Base-by-base conservation (phyloP, 2,888 invertebrate species). In the Heliconius ethilla region DNA sequence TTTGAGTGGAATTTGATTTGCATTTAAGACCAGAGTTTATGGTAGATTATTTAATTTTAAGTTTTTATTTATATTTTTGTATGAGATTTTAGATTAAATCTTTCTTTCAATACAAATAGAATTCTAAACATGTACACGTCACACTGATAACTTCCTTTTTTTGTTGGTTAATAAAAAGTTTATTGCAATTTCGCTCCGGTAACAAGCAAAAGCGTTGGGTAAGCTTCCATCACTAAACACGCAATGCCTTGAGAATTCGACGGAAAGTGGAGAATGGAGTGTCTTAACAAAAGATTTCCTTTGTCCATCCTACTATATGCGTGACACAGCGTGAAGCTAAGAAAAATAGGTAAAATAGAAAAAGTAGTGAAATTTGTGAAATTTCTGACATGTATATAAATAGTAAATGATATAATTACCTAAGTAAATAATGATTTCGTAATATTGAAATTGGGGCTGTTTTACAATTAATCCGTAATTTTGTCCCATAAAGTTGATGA, bases 1-100 rank as follows among this genome's bases (percentile, higher is more conserved):
- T 59, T 72, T 59, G 72, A 72, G 59, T 33, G 25, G 22, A 55
- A n/a, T 55, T 72, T 59, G 55, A 29, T 72, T 33, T 72, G 22
- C 72, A 59, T 55, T 55, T 72, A 69, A 40, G 40, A 69, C 67
- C 37, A 67, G 67, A 45, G 15, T 15, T 40, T 25, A 69, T 40
- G 15, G 25, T 40, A 3, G 11, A 67, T 67, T 69, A 69, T 69
- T 69, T 69, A 40, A 15, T 0, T 40, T 4, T 69, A 15, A 40
- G 11, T 11, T 40, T 67, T 67, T 37, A 37, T n/a, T 66, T 37
- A 37, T 37, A 67, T 22, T 67, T n/a, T 67, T n/a, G 4, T 33
- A 0, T 37, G 11, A 5, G 11, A n/a, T 37, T 66, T 66, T n/a
- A 22, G 37, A 29, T 15, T 9, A 65, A 65, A 18, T 65, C 15